These are phyloP conservation scores for Lytechinus variegatus DNA, from an alignment of 35 echinoderm and acorn worm genomes.

Conservation along the genomic window DNA sequence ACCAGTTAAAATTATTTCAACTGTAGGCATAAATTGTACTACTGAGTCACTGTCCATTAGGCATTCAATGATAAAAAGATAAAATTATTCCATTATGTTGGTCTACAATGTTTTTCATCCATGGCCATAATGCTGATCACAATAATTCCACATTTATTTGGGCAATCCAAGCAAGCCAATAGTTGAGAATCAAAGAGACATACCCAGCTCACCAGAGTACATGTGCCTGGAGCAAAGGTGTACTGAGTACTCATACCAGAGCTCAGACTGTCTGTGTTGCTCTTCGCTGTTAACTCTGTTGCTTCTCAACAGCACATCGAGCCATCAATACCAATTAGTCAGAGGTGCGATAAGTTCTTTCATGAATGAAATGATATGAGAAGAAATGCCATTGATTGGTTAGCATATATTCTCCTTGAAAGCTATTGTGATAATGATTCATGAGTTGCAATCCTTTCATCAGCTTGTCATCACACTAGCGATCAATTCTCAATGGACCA, in stretches of 20 bases:
- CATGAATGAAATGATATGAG: neutral
- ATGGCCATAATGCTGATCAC: neutral
- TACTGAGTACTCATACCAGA: no score
- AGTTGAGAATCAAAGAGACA: no score
- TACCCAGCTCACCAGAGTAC: no score
- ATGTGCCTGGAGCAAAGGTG: no score
- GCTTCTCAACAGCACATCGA: neutral
- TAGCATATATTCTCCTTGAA: neutral
- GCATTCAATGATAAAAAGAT: no score
- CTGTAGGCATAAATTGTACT: no score
- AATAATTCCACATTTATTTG: neutral
- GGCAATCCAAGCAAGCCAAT: neutral
- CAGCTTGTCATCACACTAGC: neutral
- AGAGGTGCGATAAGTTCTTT: neutral
- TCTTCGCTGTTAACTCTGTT: neutral
- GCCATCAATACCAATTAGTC: neutral
- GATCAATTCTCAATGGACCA: neutral
- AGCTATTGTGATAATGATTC: neutral
- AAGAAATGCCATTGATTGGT: neutral
- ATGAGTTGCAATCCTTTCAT: neutral
- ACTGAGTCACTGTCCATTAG: no score
- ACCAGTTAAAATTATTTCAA: no score
- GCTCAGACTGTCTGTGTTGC: no score
- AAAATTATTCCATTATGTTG: no score
- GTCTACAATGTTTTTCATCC: neutral